Evolutionary conservation across 1,140 invertebrate genomes (phyloP).

Genomic region (Leptoteleia sp.): DNA sequence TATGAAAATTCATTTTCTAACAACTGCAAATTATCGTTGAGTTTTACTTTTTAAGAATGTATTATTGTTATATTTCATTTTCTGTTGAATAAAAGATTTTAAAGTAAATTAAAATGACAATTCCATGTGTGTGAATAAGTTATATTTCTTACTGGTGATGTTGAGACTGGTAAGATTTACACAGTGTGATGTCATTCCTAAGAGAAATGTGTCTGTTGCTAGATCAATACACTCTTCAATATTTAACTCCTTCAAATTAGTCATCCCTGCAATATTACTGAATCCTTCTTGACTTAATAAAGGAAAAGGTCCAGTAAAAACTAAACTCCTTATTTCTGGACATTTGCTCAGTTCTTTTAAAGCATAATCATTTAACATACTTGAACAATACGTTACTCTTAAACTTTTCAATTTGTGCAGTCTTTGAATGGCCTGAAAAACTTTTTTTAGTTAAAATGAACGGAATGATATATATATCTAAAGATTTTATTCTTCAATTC

Average conservation of each 20-base stretch:
- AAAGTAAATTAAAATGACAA: too few species aligned
- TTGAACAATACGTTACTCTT: constrained; percentile 7
- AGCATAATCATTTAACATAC: constrained; percentile 12
- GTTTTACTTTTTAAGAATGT: too few species aligned
- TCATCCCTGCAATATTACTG: constrained; percentile 23
- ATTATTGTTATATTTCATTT: too few species aligned
- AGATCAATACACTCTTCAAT: constrained; percentile 2
- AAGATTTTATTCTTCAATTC: not conserved
- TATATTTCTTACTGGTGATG: constrained; percentile 25
- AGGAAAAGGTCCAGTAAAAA: constrained; percentile 28
- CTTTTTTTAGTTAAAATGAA: not conserved
- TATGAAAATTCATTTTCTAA: too few species aligned
- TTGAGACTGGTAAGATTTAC: constrained; percentile 39
- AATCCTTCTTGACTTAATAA: constrained; percentile 17
- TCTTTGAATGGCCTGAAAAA: constrained; percentile 35
- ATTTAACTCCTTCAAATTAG: constrained; percentile 27
- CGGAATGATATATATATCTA: not conserved
- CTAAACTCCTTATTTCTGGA: constrained; percentile 19
- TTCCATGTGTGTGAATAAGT: too few species aligned
- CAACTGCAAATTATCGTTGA: too few species aligned
- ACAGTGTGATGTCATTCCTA: constrained; percentile 15
- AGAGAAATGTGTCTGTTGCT: constrained; percentile 19
- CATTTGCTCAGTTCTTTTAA: constrained; percentile 33
- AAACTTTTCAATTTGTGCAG: constrained; percentile 19
- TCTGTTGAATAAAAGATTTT: too few species aligned